phyloP scores from a whole-genome alignment of 2,113 vertebrate species.

The Erinaceus europaeus region DNA sequence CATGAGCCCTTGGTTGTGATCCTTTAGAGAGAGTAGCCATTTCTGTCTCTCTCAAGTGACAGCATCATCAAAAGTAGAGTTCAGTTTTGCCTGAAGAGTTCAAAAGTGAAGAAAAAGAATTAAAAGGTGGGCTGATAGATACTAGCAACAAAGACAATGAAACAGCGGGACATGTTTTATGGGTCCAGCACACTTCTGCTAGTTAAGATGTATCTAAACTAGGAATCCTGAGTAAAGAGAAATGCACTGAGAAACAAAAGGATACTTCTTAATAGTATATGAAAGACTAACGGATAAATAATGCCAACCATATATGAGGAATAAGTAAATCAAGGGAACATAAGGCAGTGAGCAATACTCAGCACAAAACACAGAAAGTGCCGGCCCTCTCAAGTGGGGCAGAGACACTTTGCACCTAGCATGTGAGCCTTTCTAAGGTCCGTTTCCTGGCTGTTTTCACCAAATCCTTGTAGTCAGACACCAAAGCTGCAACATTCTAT shows the following conservation, averaged over 20 bases:
- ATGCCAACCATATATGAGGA: background rate
- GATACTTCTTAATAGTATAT: background rate
- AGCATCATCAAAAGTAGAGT: slow-evolving; percentile 19
- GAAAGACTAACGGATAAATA: slow-evolving; percentile 25
- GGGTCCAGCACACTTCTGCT: no score
- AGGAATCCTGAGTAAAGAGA: background rate
- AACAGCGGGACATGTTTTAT: no score
- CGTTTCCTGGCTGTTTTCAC: slow-evolving; percentile 26
- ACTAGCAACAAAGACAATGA: background rate
- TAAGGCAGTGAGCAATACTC: slow-evolving; percentile 17
- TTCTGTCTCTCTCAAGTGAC: background rate
- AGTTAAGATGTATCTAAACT: no score
- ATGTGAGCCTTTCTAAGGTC: slow-evolving; percentile 20
- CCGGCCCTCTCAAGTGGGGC: background rate
- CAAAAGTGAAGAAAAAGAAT: slow-evolving; percentile 28
- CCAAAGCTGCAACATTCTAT: background rate
- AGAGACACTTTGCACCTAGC: slow-evolving; percentile 31
- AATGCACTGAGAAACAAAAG: background rate
- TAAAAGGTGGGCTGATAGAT: background rate
- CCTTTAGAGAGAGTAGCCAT: slow-evolving; percentile 48
- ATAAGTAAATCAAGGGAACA: slow-evolving; percentile 34
- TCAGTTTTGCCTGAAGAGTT: slow-evolving; percentile 39
- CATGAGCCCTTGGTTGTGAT: slow-evolving; percentile 26
- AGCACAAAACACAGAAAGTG: background rate
- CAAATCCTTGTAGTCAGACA: slow-evolving; percentile 11